Conservation (phyloP, 2,113 vertebrate species). For the Callipepla californica region DNA sequence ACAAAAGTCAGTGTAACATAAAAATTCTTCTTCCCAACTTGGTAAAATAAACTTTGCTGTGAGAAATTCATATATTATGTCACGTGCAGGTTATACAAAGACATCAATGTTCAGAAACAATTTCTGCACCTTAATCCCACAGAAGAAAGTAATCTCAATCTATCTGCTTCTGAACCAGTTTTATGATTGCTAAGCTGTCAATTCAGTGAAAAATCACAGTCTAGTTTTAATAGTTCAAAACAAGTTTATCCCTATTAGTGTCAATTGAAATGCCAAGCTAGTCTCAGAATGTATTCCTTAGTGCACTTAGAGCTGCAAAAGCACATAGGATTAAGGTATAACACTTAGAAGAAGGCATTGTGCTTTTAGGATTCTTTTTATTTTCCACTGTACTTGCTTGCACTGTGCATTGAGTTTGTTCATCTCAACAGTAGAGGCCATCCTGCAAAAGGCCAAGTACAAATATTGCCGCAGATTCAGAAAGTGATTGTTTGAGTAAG, state of each 20-base stretch:
- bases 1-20: neutral
- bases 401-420: neutral
- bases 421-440: neutral
- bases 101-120: neutral
- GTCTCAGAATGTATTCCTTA: slow-evolving; percentile 23
- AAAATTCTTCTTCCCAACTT: neutral
- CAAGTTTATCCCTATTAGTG: slow-evolving; percentile 27
- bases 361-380: neutral
- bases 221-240: slow-evolving; percentile 32
- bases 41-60: neutral
- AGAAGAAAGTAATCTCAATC: slow-evolving; percentile 6
- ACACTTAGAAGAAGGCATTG: neutral
- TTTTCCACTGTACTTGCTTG: neutral
- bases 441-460: neutral
- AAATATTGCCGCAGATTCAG: neutral
- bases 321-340: slow-evolving; percentile 18
- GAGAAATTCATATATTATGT: neutral
- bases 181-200: neutral
- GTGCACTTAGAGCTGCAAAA: slow-evolving; percentile 26
- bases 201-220: neutral
- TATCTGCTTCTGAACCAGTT: neutral
- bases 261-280: slow-evolving; percentile 11
- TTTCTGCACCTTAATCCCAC: neutral
- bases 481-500: neutral
- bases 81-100: neutral